Evolutionary conservation across 1,140 invertebrate genomes (phyloP).

Genomic region (Steinernema feltiae): DNA sequence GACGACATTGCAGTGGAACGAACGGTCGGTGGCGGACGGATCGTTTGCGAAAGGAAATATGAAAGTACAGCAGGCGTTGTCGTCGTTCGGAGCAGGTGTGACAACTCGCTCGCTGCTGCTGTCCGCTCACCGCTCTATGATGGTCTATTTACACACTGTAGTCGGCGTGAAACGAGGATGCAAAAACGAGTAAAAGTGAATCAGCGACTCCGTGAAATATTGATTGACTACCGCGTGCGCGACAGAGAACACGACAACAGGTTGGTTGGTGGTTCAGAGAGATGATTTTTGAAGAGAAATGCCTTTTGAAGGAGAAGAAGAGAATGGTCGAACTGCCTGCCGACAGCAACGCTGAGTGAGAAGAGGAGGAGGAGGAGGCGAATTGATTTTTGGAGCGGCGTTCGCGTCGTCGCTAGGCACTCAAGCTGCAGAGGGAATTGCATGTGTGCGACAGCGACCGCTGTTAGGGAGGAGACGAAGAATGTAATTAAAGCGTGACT

Average conservation of each 20-base stretch:
- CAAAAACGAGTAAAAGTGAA: neutral
- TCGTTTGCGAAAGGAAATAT: neutral
- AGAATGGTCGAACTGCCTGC: neutral
- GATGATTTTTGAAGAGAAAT: neutral
- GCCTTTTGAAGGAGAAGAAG: neutral
- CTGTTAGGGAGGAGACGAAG: neutral
- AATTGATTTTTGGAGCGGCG: constrained; percentile 2
- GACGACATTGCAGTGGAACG: neutral
- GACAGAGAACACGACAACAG: too few relatives aligned
- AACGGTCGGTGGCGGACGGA: neutral
- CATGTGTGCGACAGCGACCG: neutral
- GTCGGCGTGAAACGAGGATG: neutral
- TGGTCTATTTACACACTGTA: neutral
- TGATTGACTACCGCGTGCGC: neutral
- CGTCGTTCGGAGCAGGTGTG: neutral
- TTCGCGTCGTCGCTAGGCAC: neutral
- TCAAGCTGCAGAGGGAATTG: neutral
- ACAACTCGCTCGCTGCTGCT: neutral
- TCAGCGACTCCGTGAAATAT: neutral
- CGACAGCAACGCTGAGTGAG: neutral
- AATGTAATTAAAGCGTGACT: neutral
- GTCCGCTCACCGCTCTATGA: neutral
- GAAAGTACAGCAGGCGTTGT: neutral
- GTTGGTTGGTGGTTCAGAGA: neutral
- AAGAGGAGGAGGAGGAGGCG: neutral